phyloP scores from a whole-genome alignment of 2,888 invertebrate genomes.

The Acronicta aceris region DNA sequence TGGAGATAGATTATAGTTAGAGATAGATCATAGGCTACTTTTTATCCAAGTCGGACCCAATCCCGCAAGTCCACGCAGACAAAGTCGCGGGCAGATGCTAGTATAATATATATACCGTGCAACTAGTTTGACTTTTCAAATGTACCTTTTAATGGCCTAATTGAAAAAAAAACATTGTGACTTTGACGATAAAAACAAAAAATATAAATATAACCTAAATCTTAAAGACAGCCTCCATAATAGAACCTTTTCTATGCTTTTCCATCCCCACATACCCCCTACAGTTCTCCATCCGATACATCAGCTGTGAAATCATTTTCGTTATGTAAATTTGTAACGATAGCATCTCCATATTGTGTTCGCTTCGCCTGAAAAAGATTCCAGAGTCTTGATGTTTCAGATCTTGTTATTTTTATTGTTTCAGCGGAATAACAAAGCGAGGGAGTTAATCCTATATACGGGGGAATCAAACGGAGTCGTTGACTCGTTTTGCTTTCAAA shows the following conservation, averaged over 20 bases:
- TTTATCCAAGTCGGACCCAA: no score
- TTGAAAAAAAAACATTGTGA: no score
- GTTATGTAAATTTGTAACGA: conserved; percentile 72
- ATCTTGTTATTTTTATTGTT: conserved; percentile 60
- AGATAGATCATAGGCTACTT: no score
- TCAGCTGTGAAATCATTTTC: conserved; percentile 71
- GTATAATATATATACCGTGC: no score
- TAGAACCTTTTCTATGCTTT: not conserved
- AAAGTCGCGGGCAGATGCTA: no score
- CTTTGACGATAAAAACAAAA: no score
- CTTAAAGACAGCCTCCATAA: no score
- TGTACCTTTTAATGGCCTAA: no score
- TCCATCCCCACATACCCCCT: not conserved
- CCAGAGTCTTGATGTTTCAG: conserved; percentile 48
- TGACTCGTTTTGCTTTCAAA: conserved; percentile 10
- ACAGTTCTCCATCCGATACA: conserved; percentile 8
- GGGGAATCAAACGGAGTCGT: conserved; percentile 25
- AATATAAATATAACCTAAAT: no score
- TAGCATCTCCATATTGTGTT: conserved; percentile 68
- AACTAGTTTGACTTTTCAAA: no score
- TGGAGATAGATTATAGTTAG: no score
- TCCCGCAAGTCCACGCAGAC: no score
- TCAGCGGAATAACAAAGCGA: conserved; percentile 32
- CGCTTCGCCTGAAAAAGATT: conserved; percentile 65
- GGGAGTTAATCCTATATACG: conserved; percentile 44